A percentile compares a stretch with the other conserved stretches of the same genome.
Conservation (phyloP, 2,797 vertebrate species). For the Brotula barbata region DNA sequence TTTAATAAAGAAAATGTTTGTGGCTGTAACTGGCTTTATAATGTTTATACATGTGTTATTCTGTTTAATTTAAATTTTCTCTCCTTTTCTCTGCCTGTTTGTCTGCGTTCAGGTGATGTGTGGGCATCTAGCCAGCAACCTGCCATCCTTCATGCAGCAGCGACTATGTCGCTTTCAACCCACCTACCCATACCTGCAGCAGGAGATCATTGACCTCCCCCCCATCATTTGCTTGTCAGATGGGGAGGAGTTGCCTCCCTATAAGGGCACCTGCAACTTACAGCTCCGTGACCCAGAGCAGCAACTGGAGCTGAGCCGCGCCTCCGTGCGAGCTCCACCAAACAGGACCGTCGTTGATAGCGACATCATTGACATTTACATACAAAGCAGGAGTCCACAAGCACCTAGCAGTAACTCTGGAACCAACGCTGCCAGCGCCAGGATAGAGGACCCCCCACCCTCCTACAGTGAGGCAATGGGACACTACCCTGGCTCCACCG, state of each 20-base stretch:
- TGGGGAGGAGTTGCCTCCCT: conserved; percentile 86
- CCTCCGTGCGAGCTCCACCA: conserved; percentile 87
- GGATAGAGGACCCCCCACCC: conserved; percentile 85
- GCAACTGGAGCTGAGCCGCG: conserved; percentile 89
- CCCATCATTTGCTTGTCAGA: conserved; percentile 90
- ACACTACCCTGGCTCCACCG: conserved; percentile 78
- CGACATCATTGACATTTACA: conserved; percentile 83
- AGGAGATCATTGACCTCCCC: conserved; percentile 86
- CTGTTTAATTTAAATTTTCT: no score
- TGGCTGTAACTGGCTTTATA: no score
- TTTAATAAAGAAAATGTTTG: no score
- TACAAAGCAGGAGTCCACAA: conserved; percentile 79
- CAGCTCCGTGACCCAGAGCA: conserved; percentile 89
- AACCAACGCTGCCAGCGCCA: conserved; percentile 82
- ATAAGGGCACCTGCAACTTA: conserved; percentile 86
- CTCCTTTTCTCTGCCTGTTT: neutral
- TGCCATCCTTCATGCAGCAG: conserved; percentile 84
- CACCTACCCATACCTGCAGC: conserved; percentile 87
- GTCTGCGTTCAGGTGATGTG: conserved; percentile 79
- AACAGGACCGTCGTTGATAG: conserved; percentile 92
- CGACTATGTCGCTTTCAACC: conserved; percentile 89
- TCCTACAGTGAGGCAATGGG: conserved; percentile 89
- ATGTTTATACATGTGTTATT: no score
- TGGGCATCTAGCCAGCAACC: conserved; percentile 73
- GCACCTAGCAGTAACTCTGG: conserved; percentile 88